Percentiles rank a stretch among this genome's conserved stretches.
Evolutionary conservation across 2,797 vertebrate genomes (phyloP).

Genomic region (Spinus olivaceus): DNA sequence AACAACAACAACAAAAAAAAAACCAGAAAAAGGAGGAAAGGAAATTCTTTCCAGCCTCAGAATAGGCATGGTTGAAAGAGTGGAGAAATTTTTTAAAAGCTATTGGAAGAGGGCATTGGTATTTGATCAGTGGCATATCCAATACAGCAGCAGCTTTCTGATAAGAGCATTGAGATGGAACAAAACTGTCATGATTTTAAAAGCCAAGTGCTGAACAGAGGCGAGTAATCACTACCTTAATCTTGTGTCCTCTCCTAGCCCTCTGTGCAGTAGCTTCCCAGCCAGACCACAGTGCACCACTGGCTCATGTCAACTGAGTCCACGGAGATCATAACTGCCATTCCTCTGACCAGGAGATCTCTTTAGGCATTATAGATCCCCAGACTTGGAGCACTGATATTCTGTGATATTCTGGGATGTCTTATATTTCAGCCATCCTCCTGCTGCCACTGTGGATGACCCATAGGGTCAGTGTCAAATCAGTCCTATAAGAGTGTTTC

Average conservation of each 20-base stretch:
- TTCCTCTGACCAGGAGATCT: neutral
- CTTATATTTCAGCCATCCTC: neutral
- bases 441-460: neutral
- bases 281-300: fast-evolving
- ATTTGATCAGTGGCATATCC: neutral
- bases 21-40: neutral
- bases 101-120: neutral
- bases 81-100: neutral
- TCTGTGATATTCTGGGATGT: neutral
- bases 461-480: neutral
- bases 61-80: neutral
- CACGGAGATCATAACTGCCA: neutral
- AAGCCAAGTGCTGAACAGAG: neutral
- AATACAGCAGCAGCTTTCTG: neutral
- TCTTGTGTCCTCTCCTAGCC: neutral
- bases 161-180: neutral
- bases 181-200: neutral
- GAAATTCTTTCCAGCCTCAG: neutral
- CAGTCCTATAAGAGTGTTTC: neutral
- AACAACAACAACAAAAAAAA: neutral
- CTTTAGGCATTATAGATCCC: neutral
- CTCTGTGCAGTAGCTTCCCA: neutral
- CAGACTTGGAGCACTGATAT: neutral
- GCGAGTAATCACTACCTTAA: neutral
- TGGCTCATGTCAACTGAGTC: neutral